Evolutionary conservation across 1,140 invertebrate species (phyloP).

Genomic region (Ceratina australensis): DNA sequence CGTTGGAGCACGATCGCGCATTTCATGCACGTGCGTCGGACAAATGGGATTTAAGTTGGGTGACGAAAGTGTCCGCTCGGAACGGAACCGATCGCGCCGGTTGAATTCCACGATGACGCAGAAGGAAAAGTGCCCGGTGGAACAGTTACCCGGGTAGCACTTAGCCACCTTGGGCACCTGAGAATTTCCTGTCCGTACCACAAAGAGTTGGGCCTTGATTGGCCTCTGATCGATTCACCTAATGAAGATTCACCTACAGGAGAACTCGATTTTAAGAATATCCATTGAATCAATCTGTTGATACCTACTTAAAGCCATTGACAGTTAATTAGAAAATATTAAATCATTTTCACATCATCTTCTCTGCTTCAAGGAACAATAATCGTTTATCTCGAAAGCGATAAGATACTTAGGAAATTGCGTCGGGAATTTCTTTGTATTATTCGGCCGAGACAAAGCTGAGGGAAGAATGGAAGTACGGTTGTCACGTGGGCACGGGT

Average conservation of each 20-base stretch:
- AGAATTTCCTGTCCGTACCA: constrained; percentile 48
- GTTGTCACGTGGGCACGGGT: constrained; percentile 38
- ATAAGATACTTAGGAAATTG: no score
- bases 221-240: constrained; percentile 33
- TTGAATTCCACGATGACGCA: constrained; percentile 64
- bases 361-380: no score
- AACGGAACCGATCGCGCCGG: constrained; percentile 52
- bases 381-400: no score
- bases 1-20: constrained; percentile 44
- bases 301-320: neutral
- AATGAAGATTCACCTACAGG: constrained; percentile 42
- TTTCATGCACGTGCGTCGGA: constrained; percentile 58
- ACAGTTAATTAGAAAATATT: no score
- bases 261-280: constrained; percentile 22
- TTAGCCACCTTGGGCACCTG: constrained; percentile 35
- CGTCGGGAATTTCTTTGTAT: neutral
- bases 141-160: constrained; percentile 39
- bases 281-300: neutral
- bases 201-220: constrained; percentile 13
- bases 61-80: constrained; percentile 58
- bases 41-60: constrained; percentile 57
- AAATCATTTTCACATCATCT: no score
- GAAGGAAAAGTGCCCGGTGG: constrained; percentile 49
- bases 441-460: neutral
- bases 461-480: neutral